A percentile compares a stretch with the other conserved stretches of the same genome.
These are phyloP conservation scores for Chironomus tepperi DNA, from an alignment of 1,140 invertebrate genomes.

Conservation along the genomic window DNA sequence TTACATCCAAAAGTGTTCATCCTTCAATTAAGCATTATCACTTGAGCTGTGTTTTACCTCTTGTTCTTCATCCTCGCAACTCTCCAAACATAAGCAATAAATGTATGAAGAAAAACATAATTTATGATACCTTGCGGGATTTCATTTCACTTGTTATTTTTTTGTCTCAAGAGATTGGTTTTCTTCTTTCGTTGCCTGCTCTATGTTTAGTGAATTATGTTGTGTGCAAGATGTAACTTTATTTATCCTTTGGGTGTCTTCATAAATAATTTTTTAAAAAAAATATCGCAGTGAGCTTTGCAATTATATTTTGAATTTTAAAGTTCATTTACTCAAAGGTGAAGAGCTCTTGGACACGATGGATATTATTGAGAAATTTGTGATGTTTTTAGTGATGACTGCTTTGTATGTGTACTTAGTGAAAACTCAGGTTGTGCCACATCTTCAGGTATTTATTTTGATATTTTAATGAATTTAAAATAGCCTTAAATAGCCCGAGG, in stretches of 20 bases:
- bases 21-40: not conserved
- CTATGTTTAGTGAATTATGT: not conserved
- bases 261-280: not conserved
- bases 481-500: too few relatives aligned
- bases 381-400: too few relatives aligned
- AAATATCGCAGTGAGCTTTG: not conserved
- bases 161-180: not conserved
- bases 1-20: too few relatives aligned
- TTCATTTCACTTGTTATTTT: not conserved
- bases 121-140: not conserved
- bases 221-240: not conserved
- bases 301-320: not conserved
- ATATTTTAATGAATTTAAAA: too few relatives aligned
- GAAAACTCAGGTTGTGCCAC: too few relatives aligned
- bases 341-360: too few relatives aligned
- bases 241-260: not conserved
- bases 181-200: not conserved
- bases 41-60: not conserved
- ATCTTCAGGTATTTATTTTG: too few relatives aligned
- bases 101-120: not conserved
- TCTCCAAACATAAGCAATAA: too few relatives aligned
- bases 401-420: too few relatives aligned
- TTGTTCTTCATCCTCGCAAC: not conserved
- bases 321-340: too few relatives aligned
- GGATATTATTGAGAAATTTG: too few relatives aligned